phyloP scores from a whole-genome alignment of 2,888 invertebrate species.

The Cylindroiulus punctatus region DNA sequence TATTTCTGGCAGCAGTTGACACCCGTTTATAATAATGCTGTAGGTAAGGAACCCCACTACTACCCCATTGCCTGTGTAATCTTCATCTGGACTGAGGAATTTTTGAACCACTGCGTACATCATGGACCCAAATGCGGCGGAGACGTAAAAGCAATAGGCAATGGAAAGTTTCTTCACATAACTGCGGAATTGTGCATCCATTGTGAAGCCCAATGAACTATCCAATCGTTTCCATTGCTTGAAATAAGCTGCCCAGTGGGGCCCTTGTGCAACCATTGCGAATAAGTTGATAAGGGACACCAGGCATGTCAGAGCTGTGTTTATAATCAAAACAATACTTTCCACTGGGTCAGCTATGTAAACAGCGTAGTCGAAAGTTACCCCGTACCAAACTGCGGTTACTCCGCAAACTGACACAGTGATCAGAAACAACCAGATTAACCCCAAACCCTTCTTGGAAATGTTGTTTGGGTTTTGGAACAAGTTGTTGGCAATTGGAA shows the following conservation, averaged over 20 bases:
- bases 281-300: background rate
- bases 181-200: background rate
- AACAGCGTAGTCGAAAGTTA: background rate
- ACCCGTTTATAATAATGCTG: background rate
- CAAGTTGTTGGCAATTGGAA: background rate
- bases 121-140: background rate
- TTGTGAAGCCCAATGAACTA: background rate
- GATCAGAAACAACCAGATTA: background rate
- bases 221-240: background rate
- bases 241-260: background rate
- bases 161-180: background rate
- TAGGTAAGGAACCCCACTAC: background rate
- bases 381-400: background rate
- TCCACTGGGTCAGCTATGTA: background rate
- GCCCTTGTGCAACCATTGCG: background rate
- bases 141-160: background rate
- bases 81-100: too few relatives aligned
- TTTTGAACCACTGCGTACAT: background rate
- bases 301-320: background rate
- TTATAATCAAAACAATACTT: background rate
- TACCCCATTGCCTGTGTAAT: background rate
- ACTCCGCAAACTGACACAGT: background rate
- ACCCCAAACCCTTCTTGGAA: background rate
- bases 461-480: background rate
- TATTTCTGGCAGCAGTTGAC: constrained; percentile 3